phyloP scores from a whole-genome alignment of 2,113 vertebrate species.

The Oophaga pumilio region DNA sequence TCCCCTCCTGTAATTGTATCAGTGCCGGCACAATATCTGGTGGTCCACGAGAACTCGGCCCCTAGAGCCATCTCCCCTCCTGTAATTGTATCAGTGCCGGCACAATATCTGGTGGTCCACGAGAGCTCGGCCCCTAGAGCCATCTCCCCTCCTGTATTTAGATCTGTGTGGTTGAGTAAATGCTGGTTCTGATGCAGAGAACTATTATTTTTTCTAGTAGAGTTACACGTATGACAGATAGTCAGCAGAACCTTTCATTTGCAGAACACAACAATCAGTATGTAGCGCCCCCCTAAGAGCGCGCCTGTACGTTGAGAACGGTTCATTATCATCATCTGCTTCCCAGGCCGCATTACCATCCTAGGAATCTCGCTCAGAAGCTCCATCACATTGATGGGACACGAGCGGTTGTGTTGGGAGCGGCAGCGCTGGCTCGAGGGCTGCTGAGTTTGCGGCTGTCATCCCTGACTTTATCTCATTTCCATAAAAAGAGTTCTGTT shows the following conservation, averaged over 20 bases:
- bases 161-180: not conserved
- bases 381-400: constrained; percentile 49
- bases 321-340: constrained; percentile 20
- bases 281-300: not conserved
- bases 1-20: too few species aligned
- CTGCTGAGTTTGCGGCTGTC: constrained; percentile 39
- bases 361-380: not conserved
- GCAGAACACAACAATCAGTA: constrained; percentile 12
- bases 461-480: constrained; percentile 47
- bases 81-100: too few species aligned
- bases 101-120: not conserved
- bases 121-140: not conserved
- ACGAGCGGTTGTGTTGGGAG: constrained; percentile 22
- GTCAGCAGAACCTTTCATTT: not conserved
- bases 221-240: not conserved
- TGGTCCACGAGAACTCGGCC: too few species aligned
- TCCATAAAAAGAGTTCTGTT: constrained; percentile 50
- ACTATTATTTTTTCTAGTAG: not conserved
- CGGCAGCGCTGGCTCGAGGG: constrained; percentile 27
- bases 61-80: too few species aligned
- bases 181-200: not conserved
- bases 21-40: too few species aligned
- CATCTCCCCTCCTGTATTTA: not conserved
- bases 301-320: not conserved
- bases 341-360: constrained; percentile 33